These are phyloP conservation scores for Nemurella pictetii DNA, from an alignment of 2,888 invertebrate genomes.

Conservation along the genomic window DNA sequence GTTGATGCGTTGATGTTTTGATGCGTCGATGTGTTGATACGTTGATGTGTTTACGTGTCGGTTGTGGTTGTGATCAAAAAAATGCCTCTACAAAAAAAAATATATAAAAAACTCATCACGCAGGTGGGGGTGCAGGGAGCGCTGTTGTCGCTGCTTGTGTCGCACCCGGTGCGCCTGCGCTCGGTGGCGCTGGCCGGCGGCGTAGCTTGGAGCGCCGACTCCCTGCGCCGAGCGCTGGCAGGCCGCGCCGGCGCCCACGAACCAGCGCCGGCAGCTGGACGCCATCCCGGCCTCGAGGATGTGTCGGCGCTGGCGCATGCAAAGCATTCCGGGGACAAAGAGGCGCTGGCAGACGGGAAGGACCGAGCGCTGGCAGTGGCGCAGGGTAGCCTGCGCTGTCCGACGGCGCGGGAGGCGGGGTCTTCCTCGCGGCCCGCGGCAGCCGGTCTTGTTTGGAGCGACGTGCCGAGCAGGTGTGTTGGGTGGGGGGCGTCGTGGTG, in stretches of 20 bases:
- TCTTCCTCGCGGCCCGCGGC: conserved; percentile 58
- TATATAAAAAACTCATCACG: background rate
- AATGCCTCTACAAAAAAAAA: background rate
- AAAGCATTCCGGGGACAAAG: no score
- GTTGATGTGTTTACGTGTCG: background rate
- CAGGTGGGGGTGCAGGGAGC: conserved; percentile 61
- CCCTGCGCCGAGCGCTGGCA: conserved; percentile 60
- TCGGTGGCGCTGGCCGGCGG: conserved; percentile 71
- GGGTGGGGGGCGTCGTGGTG: no score
- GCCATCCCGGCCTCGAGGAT: no score
- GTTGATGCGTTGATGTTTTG: no score
- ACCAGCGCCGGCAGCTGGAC: background rate
- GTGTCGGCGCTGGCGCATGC: no score
- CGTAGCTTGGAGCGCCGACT: conserved; percentile 63
- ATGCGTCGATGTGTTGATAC: background rate
- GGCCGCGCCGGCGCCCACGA: conserved; percentile 48
- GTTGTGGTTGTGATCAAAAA: no score
- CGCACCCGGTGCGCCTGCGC: conserved; percentile 67
- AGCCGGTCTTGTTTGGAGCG: conserved; percentile 64
- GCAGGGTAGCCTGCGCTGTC: background rate
- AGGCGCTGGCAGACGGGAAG: no score
- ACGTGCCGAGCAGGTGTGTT: conserved; percentile 53
- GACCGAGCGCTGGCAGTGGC: background rate
- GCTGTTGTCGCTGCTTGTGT: conserved; percentile 68
- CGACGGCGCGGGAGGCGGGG: background rate